Evolutionary conservation across 2,888 invertebrate genomes (phyloP).

Genomic region (Enchytraeus crypticus): DNA sequence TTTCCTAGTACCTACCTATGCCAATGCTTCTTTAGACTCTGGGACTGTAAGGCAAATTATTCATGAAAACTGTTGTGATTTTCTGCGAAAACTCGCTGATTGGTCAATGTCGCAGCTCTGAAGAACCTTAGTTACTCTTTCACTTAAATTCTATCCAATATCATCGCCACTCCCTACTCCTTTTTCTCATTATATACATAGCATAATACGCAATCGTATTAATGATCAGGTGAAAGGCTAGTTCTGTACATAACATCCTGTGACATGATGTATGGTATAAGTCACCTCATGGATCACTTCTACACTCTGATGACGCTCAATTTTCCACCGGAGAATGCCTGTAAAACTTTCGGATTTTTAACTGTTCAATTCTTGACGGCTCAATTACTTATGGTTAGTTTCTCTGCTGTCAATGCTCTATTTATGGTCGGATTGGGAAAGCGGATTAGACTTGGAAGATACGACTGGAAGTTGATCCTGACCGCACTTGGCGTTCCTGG

Average conservation of each 20-base stretch:
- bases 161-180: too few species aligned
- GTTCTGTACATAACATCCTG: conserved; percentile 9
- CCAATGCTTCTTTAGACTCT: too few species aligned
- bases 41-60: too few species aligned
- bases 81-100: too few species aligned
- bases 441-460: conserved; percentile 7
- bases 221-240: conserved; percentile 5
- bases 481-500: conserved; percentile 2
- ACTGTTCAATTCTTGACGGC: conserved; percentile 10
- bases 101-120: too few species aligned
- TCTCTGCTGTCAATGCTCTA: conserved; percentile 18
- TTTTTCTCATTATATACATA: too few species aligned
- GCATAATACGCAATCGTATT: too few species aligned
- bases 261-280: conserved; percentile 3
- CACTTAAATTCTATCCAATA: too few species aligned
- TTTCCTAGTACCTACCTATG: too few species aligned
- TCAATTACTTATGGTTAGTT: conserved; percentile 12
- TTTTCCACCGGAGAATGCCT: conserved; percentile 10
- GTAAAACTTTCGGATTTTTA: conserved; percentile 12
- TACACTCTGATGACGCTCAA: conserved; percentile 9
- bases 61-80: too few species aligned
- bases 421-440: conserved; percentile 14
- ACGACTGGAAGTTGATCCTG: conserved; percentile 5
- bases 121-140: too few species aligned
- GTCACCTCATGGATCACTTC: conserved; percentile 16